Evolutionary conservation across 2,797 vertebrate genomes (phyloP).

Genomic region (Acipenser transmontanus): DNA sequence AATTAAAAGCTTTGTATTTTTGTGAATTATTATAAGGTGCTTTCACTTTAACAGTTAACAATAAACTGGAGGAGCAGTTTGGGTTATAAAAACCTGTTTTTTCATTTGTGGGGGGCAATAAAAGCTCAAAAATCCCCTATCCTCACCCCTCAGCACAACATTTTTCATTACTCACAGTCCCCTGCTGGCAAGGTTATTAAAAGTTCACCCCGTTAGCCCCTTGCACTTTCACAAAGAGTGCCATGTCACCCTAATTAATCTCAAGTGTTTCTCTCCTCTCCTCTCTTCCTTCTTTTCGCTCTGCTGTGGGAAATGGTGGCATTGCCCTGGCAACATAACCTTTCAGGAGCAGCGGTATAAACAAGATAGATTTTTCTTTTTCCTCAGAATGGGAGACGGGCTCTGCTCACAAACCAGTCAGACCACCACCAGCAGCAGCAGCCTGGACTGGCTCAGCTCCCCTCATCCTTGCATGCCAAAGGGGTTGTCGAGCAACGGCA

Average conservation of each 20-base stretch:
- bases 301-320: slow-evolving; percentile 55
- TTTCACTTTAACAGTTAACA: no score
- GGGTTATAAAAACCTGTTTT: no score
- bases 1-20: no score
- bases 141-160: no score
- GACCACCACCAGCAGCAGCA: slow-evolving; percentile 19
- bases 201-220: slow-evolving; percentile 30
- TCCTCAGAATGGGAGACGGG: slow-evolving; percentile 27
- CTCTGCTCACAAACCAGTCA: slow-evolving; percentile 25
- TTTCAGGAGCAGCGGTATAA: slow-evolving; percentile 63
- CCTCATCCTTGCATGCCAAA: slow-evolving; percentile 34
- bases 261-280: slow-evolving; percentile 31
- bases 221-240: slow-evolving; percentile 45
- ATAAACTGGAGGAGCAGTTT: no score
- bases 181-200: slow-evolving; percentile 22
- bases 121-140: no score
- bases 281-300: slow-evolving; percentile 25
- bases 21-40: no score
- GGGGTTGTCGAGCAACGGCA: slow-evolving; percentile 42
- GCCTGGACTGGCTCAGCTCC: slow-evolving; percentile 11
- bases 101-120: no score
- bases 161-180: not conserved
- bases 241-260: slow-evolving; percentile 50
- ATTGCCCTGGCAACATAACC: slow-evolving; percentile 53
- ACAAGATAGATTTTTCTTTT: slow-evolving; percentile 57